These are phyloP conservation scores for Chelonoidis abingdonii DNA, from an alignment of 2,113 vertebrate species.

Conservation along the genomic window DNA sequence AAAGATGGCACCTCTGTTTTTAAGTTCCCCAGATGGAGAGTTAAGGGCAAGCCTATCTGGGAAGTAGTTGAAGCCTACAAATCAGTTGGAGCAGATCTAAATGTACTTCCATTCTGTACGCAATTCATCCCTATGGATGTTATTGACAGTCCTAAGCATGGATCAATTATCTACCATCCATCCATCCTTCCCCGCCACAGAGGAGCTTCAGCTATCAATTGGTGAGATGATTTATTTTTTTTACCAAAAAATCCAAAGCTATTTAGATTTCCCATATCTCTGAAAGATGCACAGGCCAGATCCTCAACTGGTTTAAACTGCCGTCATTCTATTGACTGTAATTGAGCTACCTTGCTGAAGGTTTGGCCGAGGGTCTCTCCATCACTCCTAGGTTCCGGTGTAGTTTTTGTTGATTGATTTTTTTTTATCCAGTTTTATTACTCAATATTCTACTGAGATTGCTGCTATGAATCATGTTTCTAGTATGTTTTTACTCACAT, in stretches of 20 bases:
- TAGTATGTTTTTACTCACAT: not conserved
- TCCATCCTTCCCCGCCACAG: constrained; percentile 95
- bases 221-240: constrained; percentile 81
- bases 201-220: constrained; percentile 98
- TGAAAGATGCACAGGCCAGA: not conserved
- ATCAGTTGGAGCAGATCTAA: constrained; percentile 94
- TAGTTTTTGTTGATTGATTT: not conserved
- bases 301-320: not conserved
- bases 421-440: not conserved
- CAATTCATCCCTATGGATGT: constrained; percentile 99
- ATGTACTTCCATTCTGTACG: constrained; percentile 97
- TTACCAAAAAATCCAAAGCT: not conserved
- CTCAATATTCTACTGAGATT: not conserved
- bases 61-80: constrained; percentile 92
- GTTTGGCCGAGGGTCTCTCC: not conserved
- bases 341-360: constrained; percentile 18
- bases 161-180: constrained; percentile 98
- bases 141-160: constrained; percentile 90
- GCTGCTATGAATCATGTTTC: not conserved
- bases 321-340: not conserved
- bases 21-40: constrained; percentile 94
- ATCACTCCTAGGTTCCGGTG: not conserved
- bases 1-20: constrained; percentile 96
- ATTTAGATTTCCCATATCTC: rapidly evolving
- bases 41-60: constrained; percentile 90